Conservation (phyloP, 2,888 invertebrate genomes). For the Silvanus unidentatus region DNA sequence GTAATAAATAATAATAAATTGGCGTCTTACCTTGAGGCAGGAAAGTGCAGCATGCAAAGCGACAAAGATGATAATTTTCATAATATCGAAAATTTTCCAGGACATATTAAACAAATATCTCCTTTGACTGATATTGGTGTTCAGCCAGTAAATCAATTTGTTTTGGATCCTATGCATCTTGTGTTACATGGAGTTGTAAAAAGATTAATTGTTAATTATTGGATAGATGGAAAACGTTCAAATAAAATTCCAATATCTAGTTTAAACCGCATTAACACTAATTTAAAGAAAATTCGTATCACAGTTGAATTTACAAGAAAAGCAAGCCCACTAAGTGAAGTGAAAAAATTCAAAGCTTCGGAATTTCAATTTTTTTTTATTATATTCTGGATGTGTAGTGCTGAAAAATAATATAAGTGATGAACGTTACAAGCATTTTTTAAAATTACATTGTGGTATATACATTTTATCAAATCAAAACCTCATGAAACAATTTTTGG, state of each 20-base stretch:
- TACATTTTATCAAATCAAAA: slow-evolving; percentile 7
- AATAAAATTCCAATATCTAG: slow-evolving; percentile 11
- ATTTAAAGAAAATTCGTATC: slow-evolving; percentile 3
- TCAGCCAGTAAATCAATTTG: slow-evolving; percentile 13
- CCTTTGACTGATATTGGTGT: slow-evolving; percentile 11
- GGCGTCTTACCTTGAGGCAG: too few relatives aligned
- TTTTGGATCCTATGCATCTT: slow-evolving; percentile 17
- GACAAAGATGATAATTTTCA: slow-evolving; percentile 7
- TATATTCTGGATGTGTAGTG: slow-evolving; percentile 3
- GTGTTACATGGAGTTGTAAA: slow-evolving; percentile 15
- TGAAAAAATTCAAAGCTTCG: slow-evolving; percentile 12
- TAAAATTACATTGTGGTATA: slow-evolving; percentile 10
- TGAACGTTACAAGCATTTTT: slow-evolving; percentile 7
- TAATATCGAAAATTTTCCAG: neutral
- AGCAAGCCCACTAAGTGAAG: slow-evolving; percentile 7
- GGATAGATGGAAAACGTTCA: slow-evolving; percentile 6
- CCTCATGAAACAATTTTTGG: slow-evolving; percentile 7
- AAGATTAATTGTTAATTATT: slow-evolving; percentile 11
- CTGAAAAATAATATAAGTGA: slow-evolving; percentile 3
- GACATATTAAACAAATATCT: slow-evolving; percentile 11
- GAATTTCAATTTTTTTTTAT: slow-evolving; percentile 11
- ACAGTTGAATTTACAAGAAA: slow-evolving; percentile 6
- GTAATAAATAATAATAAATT: too few relatives aligned
- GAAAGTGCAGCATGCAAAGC: too few relatives aligned
- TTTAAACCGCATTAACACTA: slow-evolving; percentile 4